phyloP scores from a whole-genome alignment of 2,113 vertebrate genomes.

The Turnix velox region DNA sequence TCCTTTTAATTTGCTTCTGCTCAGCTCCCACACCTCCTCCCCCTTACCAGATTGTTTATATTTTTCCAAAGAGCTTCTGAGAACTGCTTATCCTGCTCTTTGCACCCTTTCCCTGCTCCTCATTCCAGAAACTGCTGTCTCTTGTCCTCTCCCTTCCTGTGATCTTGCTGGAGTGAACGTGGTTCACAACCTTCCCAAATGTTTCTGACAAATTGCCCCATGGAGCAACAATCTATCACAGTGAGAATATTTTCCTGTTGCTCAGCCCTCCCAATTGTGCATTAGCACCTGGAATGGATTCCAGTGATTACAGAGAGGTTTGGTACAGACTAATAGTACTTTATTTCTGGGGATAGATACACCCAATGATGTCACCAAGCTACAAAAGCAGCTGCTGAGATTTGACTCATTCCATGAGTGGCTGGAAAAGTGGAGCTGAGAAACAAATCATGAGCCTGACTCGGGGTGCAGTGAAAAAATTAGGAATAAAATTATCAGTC shows the following conservation, averaged over 20 bases:
- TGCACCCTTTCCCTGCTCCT: slow-evolving; percentile 9
- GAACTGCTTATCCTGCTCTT: slow-evolving; percentile 45
- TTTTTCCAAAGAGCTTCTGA: slow-evolving; percentile 47
- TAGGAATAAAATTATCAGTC: background rate
- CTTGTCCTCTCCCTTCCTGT: background rate
- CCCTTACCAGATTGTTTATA: slow-evolving; percentile 64
- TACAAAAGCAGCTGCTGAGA: background rate
- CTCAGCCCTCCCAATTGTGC: background rate
- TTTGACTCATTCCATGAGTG: background rate
- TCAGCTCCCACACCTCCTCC: slow-evolving; percentile 46
- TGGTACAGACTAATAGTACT: background rate
- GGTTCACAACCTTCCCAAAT: background rate
- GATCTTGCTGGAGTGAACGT: background rate
- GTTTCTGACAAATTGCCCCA: background rate
- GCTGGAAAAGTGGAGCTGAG: background rate
- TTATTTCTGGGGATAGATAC: background rate
- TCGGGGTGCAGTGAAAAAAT: background rate
- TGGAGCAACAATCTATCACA: background rate
- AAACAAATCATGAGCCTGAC: background rate
- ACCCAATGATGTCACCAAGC: background rate
- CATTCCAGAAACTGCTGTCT: background rate
- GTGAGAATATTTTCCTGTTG: background rate
- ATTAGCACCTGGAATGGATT: background rate
- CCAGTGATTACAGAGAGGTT: background rate
- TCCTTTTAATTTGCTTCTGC: slow-evolving; percentile 63